Percentiles rank a stretch among this genome's conserved stretches.
Evolutionary conservation across 2,113 vertebrate genomes (phyloP).

Genomic region (Phalacrocorax carbo): DNA sequence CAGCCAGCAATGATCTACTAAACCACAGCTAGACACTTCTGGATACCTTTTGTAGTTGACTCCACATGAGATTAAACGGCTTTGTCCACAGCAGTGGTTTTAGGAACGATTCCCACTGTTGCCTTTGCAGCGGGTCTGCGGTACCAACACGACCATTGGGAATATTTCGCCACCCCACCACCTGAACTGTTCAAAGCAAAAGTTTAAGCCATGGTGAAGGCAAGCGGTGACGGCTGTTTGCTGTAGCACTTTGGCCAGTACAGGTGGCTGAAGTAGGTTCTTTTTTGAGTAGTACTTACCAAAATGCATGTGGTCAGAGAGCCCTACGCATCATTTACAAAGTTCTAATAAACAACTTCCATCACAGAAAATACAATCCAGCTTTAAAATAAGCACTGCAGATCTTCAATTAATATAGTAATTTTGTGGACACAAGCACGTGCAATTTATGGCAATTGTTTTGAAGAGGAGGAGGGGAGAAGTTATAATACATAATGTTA

Average conservation of each 20-base stretch:
- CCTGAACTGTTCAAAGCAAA: neutral
- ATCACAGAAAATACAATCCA: neutral
- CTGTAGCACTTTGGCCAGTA: neutral
- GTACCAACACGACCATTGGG: neutral
- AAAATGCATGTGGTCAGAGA: neutral
- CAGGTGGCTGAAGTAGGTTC: neutral
- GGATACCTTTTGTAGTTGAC: neutral
- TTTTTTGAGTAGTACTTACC: neutral
- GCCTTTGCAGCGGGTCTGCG: neutral
- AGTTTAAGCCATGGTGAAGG: no score
- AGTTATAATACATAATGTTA: neutral
- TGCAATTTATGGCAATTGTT: neutral
- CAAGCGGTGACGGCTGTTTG: rapidly evolving
- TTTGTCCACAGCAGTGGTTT: neutral
- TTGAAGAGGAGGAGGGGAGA: neutral
- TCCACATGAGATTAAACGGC: rapidly evolving
- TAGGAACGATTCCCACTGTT: neutral
- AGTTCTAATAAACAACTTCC: neutral
- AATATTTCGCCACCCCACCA: neutral
- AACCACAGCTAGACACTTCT: neutral
- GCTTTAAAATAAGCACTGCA: neutral
- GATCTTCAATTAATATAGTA: neutral
- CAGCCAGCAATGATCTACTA: rapidly evolving
- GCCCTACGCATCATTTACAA: rapidly evolving
- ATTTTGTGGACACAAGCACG: neutral